Evolutionary conservation across 2,113 vertebrate species (phyloP).

Genomic region (Bubo bubo): DNA sequence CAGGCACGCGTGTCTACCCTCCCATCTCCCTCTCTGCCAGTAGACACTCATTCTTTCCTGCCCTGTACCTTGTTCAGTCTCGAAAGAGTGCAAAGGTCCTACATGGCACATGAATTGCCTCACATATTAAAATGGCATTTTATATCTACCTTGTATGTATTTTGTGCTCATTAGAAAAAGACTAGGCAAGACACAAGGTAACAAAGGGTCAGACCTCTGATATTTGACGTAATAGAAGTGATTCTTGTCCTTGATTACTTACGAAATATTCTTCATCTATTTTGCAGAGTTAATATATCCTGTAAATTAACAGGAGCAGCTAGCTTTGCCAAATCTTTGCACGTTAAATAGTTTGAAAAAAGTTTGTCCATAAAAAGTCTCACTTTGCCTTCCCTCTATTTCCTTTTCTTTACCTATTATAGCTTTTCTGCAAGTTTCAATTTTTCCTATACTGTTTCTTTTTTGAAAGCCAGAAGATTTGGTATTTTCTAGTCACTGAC

Average conservation of each 20-base stretch:
- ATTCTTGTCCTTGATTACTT: not conserved
- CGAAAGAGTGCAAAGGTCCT: not conserved
- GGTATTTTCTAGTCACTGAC: not conserved
- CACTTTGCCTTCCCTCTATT: not conserved
- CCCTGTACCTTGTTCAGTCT: not conserved
- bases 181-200: not conserved
- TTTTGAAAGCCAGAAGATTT: not conserved
- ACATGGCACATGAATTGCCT: not conserved
- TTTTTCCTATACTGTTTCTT: not conserved
- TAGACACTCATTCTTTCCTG: not conserved
- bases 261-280: not conserved
- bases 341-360: not conserved
- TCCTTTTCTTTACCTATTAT: not conserved
- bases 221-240: not conserved
- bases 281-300: not conserved
- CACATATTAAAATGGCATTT: not conserved
- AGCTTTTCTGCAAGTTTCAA: not conserved
- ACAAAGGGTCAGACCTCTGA: not conserved
- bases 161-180: not conserved
- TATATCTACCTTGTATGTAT: not conserved
- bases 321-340: not conserved
- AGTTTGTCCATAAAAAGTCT: not conserved
- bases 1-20: accelerated
- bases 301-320: not conserved
- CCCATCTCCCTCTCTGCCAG: not conserved